Evolutionary conservation across 2,888 invertebrate species (phyloP).

Genomic region (Coremacera marginata): DNA sequence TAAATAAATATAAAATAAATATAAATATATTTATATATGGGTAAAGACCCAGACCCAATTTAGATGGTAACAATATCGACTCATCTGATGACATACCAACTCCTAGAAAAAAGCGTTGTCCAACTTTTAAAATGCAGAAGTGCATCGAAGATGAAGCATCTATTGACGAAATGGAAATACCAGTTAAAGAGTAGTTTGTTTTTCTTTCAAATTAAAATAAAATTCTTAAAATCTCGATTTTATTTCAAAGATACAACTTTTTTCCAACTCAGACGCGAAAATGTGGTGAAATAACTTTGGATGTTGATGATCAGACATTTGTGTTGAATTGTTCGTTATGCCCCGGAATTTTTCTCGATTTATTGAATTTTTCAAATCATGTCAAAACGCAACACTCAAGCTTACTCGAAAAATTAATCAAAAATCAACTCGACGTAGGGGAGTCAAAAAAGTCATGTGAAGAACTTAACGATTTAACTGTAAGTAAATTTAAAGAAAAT

Average conservation of each 20-base stretch:
- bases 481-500: no score
- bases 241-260: neutral
- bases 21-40: no score
- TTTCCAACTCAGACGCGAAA: neutral
- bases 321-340: slow-evolving; percentile 15
- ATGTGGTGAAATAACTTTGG: slow-evolving; percentile 23
- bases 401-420: neutral
- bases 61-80: neutral
- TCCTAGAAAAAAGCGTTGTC: no score
- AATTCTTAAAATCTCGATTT: neutral
- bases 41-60: no score
- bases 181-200: neutral
- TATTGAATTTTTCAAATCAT: slow-evolving; percentile 11
- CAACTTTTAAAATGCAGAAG: no score
- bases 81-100: no score
- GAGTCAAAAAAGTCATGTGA: no score
- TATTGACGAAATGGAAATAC: slow-evolving; percentile 10
- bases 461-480: no score
- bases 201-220: neutral
- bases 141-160: neutral
- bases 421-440: slow-evolving; percentile 6
- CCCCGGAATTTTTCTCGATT: neutral
- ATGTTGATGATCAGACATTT: slow-evolving; percentile 14
- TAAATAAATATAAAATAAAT: no score
- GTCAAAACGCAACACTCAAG: slow-evolving; percentile 16